Conservation (phyloP, 2,113 vertebrate genomes). For the Phyllostomus discolor region DNA sequence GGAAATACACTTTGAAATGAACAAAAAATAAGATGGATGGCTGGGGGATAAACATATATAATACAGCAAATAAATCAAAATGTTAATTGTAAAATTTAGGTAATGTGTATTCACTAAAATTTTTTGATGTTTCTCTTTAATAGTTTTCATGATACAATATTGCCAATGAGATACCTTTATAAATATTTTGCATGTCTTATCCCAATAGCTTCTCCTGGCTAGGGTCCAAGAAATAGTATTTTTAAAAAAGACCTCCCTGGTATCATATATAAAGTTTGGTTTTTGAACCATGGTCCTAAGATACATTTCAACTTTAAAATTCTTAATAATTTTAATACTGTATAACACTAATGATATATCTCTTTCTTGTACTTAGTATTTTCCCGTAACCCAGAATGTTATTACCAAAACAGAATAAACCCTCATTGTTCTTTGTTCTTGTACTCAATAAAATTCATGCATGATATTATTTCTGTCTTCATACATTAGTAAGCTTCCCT, state of each 20-base stretch:
- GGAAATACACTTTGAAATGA: background rate
- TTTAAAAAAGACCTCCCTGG: background rate
- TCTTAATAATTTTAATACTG: background rate
- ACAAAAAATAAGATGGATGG: background rate
- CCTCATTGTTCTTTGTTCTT: background rate
- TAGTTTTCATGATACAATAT: background rate
- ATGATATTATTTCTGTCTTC: background rate
- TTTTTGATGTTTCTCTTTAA: background rate
- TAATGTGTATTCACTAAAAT: background rate
- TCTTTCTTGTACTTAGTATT: background rate
- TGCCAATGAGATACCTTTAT: background rate
- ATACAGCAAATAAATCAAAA: background rate
- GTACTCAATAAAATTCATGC: background rate
- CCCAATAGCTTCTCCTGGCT: background rate
- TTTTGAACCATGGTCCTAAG: background rate
- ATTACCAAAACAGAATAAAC: background rate
- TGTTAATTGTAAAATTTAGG: background rate
- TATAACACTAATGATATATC: background rate
- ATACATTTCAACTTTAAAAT: background rate
- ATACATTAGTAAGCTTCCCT: background rate
- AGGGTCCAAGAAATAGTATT: background rate
- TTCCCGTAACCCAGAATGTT: no score
- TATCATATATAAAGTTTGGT: background rate
- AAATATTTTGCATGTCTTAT: background rate
- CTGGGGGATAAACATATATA: background rate